These are phyloP conservation scores for Agrochola litura DNA, from an alignment of 2,888 invertebrate genomes.

Conservation along the genomic window DNA sequence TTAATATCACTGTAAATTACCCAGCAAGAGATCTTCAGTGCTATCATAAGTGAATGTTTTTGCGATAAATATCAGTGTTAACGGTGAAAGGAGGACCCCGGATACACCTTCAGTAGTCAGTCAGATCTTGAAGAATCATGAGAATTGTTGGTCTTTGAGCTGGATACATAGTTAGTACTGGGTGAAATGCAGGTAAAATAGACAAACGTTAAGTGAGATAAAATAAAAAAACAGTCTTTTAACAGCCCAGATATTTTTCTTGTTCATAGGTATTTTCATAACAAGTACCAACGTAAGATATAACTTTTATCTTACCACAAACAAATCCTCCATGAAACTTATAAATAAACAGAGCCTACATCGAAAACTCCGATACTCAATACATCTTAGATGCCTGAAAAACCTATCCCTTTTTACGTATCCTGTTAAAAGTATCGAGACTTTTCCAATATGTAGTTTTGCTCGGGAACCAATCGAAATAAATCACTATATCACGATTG, in stretches of 20 bases:
- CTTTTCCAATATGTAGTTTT: conserved; percentile 71
- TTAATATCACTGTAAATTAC: neutral
- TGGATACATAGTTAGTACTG: neutral
- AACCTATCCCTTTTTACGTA: conserved; percentile 57
- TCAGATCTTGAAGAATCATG: neutral
- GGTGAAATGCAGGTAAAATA: neutral
- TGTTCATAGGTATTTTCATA: conserved; percentile 1
- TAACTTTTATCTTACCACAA: conserved; percentile 36
- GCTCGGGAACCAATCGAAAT: conserved; percentile 67
- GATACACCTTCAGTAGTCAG: neutral
- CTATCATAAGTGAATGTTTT: neutral
- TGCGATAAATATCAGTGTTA: neutral
- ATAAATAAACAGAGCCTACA: conserved; percentile 47
- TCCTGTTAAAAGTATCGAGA: conserved; percentile 55
- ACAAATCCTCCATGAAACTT: conserved; percentile 43
- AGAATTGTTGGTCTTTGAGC: neutral
- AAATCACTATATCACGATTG: conserved; percentile 69
- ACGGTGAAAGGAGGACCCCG: neutral
- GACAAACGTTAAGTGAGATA: neutral
- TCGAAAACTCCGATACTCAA: conserved; percentile 43
- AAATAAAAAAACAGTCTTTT: conserved; percentile 10
- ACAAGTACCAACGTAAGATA: neutral
- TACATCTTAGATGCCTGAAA: conserved; percentile 60
- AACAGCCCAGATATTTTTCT: neutral
- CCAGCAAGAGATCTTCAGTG: neutral